Evolutionary conservation across 2,113 vertebrate species (phyloP), one percentile per base, ranked within the genome.

Genomic region (Grantiella picta): DNA sequence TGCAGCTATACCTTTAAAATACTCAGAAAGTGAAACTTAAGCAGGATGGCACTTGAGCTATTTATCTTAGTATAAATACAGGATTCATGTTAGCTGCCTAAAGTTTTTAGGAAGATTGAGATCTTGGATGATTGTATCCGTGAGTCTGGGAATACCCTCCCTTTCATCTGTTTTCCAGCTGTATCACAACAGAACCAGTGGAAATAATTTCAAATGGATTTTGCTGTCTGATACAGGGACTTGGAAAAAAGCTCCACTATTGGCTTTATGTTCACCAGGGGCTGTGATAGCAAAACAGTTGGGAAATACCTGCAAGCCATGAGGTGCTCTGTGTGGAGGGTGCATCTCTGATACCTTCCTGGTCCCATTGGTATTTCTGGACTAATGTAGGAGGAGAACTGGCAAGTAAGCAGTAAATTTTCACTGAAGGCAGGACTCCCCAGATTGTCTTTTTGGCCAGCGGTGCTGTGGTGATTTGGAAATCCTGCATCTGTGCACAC

Each of bases 221-320:
- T 89, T 66, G 9, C 52, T 73, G 22, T 82, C 52, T 82, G 47
- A 60, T 38, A 12, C 1, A 56, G 47, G 59, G 14, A 40, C 33
- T 64, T 0, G 0, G 40, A 29, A 40, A 79, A 56, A 80, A 68
- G 6, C 5, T 53, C 11, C 11, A 19, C 8, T 12, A 11, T n/a
- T 0, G 0, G 16, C 7, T 9, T 18, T 50, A 18, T 54, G 25
- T 57, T 56, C 38, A 15, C 12, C 13, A 31, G 18, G 14, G 49
- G 5, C 72, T 78, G 18, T 49, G 23, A 35, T 21, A 60, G 40
- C 54, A 61, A 31, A 77, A 45, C 22, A 47, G 27, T 10, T 0
- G 0, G 33, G 29, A 11, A 24, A 12, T 64, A 31, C 15, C 27
- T 84, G 38, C 29, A 54, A 78, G 27, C 73, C 2, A 0, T 20